Conservation (phyloP, 2,888 invertebrate genomes). For the Trichopoda pennipes region DNA sequence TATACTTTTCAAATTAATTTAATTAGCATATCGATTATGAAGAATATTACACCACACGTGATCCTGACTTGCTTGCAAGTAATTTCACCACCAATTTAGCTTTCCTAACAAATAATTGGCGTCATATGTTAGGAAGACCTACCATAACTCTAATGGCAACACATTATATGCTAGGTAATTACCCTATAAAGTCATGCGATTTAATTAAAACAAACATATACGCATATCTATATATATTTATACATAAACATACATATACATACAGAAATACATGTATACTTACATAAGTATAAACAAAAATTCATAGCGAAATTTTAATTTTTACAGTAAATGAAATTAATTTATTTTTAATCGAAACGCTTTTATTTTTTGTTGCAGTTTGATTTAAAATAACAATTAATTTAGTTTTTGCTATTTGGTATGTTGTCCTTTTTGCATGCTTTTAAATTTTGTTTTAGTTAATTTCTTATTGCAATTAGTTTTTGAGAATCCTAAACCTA, state of each 20-base stretch:
- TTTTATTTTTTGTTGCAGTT: too few species aligned
- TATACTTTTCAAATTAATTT: constrained; percentile 59
- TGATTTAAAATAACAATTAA: too few species aligned
- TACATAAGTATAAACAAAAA: background rate
- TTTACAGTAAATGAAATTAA: too few species aligned
- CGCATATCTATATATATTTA: background rate
- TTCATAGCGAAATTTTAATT: too few species aligned
- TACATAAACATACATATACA: background rate
- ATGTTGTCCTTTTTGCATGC: too few species aligned
- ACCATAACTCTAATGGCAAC: constrained; percentile 94
- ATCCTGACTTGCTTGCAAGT: constrained; percentile 96
- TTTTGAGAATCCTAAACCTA: too few species aligned
- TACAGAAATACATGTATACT: too few species aligned
- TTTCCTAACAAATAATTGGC: constrained; percentile 98
- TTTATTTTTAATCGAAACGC: too few species aligned
- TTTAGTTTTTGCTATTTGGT: too few species aligned
- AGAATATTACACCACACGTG: constrained; percentile 98
- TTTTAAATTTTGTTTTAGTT: too few species aligned
- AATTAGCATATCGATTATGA: constrained; percentile 92
- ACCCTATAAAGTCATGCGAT: constrained; percentile 62
- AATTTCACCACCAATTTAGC: constrained; percentile 96
- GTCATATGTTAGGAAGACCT: constrained; percentile 97
- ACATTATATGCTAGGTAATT: constrained; percentile 91
- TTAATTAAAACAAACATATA: constrained; percentile 15
- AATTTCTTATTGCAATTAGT: too few species aligned